A percentile compares a stretch with the other conserved stretches of the same genome.
Evolutionary conservation across 2,113 vertebrate genomes (phyloP).

Genomic region (Perognathus longimembris): DNA sequence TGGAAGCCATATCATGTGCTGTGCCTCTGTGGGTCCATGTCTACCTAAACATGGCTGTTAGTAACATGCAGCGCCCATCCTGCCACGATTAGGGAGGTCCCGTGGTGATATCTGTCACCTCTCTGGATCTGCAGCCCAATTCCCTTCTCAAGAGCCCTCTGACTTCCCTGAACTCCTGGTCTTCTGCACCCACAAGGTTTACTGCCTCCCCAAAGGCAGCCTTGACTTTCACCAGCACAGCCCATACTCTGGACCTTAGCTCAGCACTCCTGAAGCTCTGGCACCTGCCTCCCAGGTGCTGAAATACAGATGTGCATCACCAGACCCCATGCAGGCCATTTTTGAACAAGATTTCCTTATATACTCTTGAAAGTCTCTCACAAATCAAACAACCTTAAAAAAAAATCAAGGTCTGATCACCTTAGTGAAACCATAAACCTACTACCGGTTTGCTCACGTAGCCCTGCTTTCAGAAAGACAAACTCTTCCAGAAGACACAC

Average conservation of each 20-base stretch:
- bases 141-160: background rate
- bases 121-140: background rate
- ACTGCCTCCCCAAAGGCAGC: background rate
- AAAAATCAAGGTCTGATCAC: background rate
- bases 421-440: background rate
- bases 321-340: background rate
- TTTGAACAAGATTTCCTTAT: background rate
- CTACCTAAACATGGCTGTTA: background rate
- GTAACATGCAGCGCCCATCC: background rate
- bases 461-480: background rate
- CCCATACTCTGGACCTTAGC: rapidly evolving
- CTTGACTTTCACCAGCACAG: background rate
- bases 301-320: background rate
- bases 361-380: background rate
- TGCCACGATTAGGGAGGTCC: background rate
- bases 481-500: too few relatives aligned
- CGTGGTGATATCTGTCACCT: rapidly evolving
- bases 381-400: background rate
- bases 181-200: background rate
- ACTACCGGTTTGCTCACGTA: background rate
- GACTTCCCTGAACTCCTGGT: background rate
- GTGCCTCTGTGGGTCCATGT: too few relatives aligned
- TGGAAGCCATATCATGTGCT: rapidly evolving
- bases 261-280: background rate
- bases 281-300: background rate